Conservation (phyloP, 2,113 vertebrate species). For the Pelmatolapia mariae region DNA sequence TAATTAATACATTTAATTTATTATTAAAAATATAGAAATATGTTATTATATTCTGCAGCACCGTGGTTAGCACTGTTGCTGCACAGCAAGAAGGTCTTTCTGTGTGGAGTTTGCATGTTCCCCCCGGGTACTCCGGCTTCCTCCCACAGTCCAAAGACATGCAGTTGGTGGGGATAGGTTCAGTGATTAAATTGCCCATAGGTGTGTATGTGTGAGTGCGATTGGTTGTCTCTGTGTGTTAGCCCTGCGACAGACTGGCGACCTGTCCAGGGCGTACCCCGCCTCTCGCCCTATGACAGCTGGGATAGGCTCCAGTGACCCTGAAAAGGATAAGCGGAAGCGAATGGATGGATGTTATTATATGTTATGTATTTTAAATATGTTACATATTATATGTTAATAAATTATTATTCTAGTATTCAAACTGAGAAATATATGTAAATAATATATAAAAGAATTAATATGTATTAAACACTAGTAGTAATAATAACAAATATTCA, state of each 20-base stretch:
- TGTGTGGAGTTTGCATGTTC: no score
- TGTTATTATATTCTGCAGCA: neutral
- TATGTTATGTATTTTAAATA: neutral
- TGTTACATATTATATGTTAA: neutral
- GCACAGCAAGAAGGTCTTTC: neutral
- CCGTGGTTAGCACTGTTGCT: neutral
- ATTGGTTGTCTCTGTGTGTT: neutral
- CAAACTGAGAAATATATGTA: neutral
- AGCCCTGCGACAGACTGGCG: neutral
- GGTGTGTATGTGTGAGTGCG: fast-evolving
- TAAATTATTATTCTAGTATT: neutral
- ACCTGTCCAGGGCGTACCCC: fast-evolving
- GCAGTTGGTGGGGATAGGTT: neutral
- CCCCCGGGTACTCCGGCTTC: fast-evolving
- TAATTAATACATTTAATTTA: neutral
- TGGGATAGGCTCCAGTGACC: fast-evolving
- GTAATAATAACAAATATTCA: neutral
- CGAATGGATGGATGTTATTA: neutral
- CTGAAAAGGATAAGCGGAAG: fast-evolving
- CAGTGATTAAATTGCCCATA: fast-evolving
- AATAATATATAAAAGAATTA: neutral
- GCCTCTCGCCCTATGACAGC: neutral
- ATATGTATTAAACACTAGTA: neutral
- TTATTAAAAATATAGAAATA: neutral
- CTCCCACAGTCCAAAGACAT: fast-evolving